Base-by-base conservation (phyloP, 2,113 vertebrate species). In the Cryptotis parvus region DNA sequence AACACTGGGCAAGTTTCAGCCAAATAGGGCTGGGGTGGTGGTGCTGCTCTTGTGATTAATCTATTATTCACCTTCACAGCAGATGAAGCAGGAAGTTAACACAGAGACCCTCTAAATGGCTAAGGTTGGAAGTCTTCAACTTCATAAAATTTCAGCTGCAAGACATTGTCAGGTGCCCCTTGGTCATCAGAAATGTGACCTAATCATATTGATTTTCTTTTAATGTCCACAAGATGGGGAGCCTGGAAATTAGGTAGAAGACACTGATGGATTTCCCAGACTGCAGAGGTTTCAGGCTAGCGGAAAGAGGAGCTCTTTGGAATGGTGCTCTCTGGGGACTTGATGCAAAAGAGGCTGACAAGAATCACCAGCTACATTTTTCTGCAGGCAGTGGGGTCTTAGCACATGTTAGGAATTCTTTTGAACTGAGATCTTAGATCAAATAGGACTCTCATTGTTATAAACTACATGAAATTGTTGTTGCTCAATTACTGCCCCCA, bases 171-270 rank as follows among this genome's bases (percentile, higher is more conserved):
- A 82, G 81, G 77, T 83, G 9, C 41, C n/a, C n/a, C 73, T 39
- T 55, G 72, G 29, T 33, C 41, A 24, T 81, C 49, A 87, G 58
- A 85, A 79, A 37, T 0, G 5, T 84, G 79, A 78, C 84, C 49
- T 74, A 49, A 80, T 66, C 14, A 4, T 75, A 20, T 41, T 45
- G 90, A 84, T 77, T 92, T 74, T 68, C n/a, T 55, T 81, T 83
- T 61, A 87, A 58, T 35, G 27, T 61, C 20, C 37, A 22, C 5
- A 77, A 82, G 35, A 58, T 75, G n/a, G 39, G 55, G 55, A 89
- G 52, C 29, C 39, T 55, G n/a, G 43, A 22, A 61, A 84, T 24
- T 29, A 89, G 29, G 27, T 4, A 37, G 68, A 69, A 29, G 35
- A 52, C 43, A 49, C 29, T 0, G 15, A 16, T 14, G 35, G 31